Evolutionary conservation across 1,140 invertebrate species (phyloP).

Genomic region (Ostrea denselamellosa): DNA sequence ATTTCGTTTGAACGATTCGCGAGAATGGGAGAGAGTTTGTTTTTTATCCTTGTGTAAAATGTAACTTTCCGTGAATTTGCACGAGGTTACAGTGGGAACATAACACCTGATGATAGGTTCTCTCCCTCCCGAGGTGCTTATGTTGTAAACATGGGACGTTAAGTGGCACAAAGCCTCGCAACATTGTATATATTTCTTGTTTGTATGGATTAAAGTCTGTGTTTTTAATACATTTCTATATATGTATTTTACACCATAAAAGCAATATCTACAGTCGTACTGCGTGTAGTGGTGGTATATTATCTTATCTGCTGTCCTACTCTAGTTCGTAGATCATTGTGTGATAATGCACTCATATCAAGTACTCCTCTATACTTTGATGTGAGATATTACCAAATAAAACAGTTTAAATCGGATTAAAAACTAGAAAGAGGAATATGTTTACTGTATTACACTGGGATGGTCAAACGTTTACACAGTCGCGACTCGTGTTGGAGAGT

Average conservation of each 20-base stretch:
- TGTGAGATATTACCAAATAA: constrained; percentile 33
- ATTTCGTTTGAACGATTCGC: constrained; percentile 28
- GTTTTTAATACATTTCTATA: not conserved
- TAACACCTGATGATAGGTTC: constrained; percentile 15
- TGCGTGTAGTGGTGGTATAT: not conserved
- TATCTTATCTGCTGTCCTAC: constrained; percentile 35
- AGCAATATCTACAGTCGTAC: not conserved
- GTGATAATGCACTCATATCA: constrained; percentile 19
- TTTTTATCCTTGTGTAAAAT: constrained; percentile 14
- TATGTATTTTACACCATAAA: not conserved
- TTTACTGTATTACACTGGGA: constrained; percentile 13
- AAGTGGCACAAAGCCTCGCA: not conserved
- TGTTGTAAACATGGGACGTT: not conserved
- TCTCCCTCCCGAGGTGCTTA: not conserved
- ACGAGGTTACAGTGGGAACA: constrained; percentile 7
- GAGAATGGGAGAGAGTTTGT: constrained; percentile 24
- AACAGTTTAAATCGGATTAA: constrained; percentile 27
- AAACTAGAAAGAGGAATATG: not conserved
- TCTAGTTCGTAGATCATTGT: constrained; percentile 12
- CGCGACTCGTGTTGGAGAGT: constrained; percentile 4
- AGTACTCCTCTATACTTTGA: constrained; percentile 5
- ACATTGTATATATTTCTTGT: not conserved
- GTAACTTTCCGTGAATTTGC: not conserved
- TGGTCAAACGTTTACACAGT: constrained; percentile 24
- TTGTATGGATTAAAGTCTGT: constrained; percentile 17